phyloP scores from a whole-genome alignment of 2,113 vertebrate species.

The Phaethon lepturus region DNA sequence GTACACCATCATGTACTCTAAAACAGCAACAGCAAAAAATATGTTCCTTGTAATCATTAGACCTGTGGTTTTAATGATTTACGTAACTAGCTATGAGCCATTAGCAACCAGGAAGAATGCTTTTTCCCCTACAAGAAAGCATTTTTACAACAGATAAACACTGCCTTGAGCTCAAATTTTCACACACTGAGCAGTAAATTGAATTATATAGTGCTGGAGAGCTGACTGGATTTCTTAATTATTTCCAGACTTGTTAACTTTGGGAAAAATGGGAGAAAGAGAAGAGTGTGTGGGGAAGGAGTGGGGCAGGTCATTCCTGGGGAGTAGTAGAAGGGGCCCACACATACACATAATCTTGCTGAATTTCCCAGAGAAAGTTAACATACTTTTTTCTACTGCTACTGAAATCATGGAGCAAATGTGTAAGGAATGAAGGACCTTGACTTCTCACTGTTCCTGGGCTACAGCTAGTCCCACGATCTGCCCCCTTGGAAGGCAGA shows the following conservation, averaged over 20 bases:
- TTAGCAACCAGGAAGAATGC: background rate
- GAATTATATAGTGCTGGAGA: conserved; percentile 45
- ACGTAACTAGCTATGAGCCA: conserved; percentile 6
- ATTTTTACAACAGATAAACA: conserved; percentile 46
- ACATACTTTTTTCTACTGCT: background rate
- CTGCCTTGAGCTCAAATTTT: conserved; percentile 53
- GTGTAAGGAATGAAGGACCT: background rate
- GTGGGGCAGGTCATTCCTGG: conserved; percentile 23
- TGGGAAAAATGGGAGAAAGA: background rate
- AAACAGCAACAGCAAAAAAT: background rate
- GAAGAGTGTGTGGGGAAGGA: background rate
- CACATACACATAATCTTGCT: background rate
- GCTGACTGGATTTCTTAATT: conserved; percentile 49
- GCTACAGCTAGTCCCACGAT: background rate
- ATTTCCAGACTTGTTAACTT: conserved; percentile 59
- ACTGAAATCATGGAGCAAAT: background rate
- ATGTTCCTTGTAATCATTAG: background rate
- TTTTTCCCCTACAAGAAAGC: conserved; percentile 8
- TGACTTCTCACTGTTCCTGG: background rate
- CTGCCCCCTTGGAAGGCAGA: background rate
- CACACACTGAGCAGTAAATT: conserved; percentile 56
- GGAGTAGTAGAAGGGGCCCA: background rate
- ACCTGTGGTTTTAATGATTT: background rate
- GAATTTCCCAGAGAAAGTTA: conserved; percentile 6
- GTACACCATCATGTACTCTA: background rate